Evolutionary conservation across 2,113 vertebrate genomes (phyloP).

Genomic region (Muntiacus muntjak): DNA sequence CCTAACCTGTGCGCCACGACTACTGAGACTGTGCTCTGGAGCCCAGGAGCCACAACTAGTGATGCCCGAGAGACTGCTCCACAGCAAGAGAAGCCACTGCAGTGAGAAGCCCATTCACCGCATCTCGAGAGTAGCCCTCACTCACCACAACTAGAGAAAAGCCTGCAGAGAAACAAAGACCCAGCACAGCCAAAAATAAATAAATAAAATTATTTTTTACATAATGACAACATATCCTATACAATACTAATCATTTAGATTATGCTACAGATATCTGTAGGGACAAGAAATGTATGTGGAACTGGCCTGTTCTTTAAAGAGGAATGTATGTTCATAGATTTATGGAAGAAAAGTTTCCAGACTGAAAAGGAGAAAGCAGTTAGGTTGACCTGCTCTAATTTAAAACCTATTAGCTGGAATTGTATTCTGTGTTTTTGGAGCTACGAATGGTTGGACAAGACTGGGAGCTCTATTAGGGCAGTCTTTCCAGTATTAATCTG

Average conservation of each 20-base stretch:
- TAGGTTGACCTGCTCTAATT: not conserved
- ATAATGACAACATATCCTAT: not conserved
- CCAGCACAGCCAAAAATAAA: not conserved
- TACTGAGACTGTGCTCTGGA: not conserved
- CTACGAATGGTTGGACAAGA: not conserved
- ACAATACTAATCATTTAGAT: not conserved
- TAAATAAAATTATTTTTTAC: not conserved
- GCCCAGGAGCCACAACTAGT: not conserved
- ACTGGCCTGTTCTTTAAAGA: not conserved
- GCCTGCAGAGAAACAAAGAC: not conserved
- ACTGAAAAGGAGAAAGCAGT: not conserved
- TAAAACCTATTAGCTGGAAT: not conserved
- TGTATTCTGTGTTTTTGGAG: not conserved
- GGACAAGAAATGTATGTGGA: not conserved
- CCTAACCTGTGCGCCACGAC: not conserved
- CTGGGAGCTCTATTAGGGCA: not conserved
- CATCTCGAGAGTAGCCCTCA: not conserved
- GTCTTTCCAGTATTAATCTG: not conserved
- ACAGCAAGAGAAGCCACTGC: not conserved
- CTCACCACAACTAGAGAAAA: not conserved
- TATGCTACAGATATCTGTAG: not conserved
- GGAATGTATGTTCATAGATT: not conserved
- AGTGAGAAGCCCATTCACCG: fast-evolving
- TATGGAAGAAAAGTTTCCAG: not conserved
- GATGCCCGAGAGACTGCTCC: not conserved